Base-by-base conservation (phyloP, 2,888 invertebrate genomes). In the Orthosia gracilis region DNA sequence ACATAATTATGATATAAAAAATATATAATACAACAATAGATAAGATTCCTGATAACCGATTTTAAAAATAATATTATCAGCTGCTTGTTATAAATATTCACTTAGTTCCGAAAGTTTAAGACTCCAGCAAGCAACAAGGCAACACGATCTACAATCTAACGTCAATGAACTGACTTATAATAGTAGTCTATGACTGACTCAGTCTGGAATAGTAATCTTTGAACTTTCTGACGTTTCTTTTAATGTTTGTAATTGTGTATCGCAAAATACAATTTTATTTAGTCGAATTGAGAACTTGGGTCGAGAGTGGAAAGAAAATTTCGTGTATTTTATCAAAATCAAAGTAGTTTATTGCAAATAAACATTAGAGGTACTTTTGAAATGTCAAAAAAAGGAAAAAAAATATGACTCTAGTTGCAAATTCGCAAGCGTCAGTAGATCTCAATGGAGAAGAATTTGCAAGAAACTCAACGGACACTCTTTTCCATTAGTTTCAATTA, bases 61-160 rank as follows among this genome's bases (percentile, higher is more conserved):
- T 17, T 40, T 52, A 59, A 3, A 72, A 50, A 76, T 49, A 50
- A 64, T 61, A 45, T 72, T 15, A 78, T 65, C 72, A 65, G 65
- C 23, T 73, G 50, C 52, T 50, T 23, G 73, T 15, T 64, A 64
- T 18, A 17, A 73, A 31, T 72, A 47, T 67, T 58, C 18, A 49
- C 4, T 50, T 26, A 57, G 40, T 18, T 54, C 64, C n/a, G 31
- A 15, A 40, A 58, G 50, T 62, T 63, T 49, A 55, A 45, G 26
- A 61, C 54, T 23, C 17, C n/a, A 31, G 45, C n/a, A 55, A 55
- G 21, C 40, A 71, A 67, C 47, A 47, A 66, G 26, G 11, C 15
- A 47, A 17, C 13, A 17, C 13, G 5, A 45, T 7, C 17, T 13
- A 69, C 21, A 7, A 49, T 12, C 17, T 21, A 31, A 73, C n/a